phyloP scores from a whole-genome alignment of 1,140 invertebrate genomes.

The Drosophila bifasciata region DNA sequence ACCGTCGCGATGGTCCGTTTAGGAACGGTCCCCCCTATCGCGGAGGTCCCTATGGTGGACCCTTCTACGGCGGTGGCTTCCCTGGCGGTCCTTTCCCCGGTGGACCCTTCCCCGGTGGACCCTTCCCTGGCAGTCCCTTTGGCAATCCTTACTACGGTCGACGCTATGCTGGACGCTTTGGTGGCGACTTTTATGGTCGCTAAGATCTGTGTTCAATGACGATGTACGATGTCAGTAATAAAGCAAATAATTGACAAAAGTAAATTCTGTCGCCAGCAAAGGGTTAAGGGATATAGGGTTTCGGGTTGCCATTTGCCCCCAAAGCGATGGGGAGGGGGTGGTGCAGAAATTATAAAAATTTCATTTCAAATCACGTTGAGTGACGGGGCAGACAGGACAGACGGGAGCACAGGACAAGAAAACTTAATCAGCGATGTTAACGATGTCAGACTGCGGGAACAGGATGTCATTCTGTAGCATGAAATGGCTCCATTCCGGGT shows the following conservation, averaged over 20 bases:
- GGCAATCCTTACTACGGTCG: constrained; percentile 8
- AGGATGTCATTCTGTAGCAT: constrained; percentile 53
- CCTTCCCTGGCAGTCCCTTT: not conserved
- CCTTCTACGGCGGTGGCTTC: no score
- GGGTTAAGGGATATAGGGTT: constrained; percentile 27
- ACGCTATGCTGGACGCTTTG: not conserved
- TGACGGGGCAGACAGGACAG: constrained; percentile 54
- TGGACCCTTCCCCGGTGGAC: constrained; percentile 1
- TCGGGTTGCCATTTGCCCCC: not conserved
- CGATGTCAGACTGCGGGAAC: constrained; percentile 70
- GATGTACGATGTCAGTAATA: constrained; percentile 19
- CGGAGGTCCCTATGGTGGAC: not conserved
- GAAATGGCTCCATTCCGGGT: constrained; percentile 63
- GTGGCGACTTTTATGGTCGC: constrained; percentile 16
- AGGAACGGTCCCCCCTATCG: constrained; percentile 10
- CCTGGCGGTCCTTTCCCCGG: constrained; percentile 8
- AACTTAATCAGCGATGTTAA: constrained; percentile 82
- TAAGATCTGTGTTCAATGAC: constrained; percentile 8
- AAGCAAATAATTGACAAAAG: constrained; percentile 41
- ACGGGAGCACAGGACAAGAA: constrained; percentile 70
- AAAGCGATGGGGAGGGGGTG: constrained; percentile 45
- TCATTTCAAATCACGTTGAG: constrained; percentile 81
- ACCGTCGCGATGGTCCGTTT: not conserved
- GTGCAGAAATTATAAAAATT: constrained; percentile 62
- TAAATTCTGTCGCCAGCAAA: constrained; percentile 21